These are phyloP conservation scores for Brachyopa scutellaris DNA, from an alignment of 2,888 invertebrate species.

Conservation along the genomic window DNA sequence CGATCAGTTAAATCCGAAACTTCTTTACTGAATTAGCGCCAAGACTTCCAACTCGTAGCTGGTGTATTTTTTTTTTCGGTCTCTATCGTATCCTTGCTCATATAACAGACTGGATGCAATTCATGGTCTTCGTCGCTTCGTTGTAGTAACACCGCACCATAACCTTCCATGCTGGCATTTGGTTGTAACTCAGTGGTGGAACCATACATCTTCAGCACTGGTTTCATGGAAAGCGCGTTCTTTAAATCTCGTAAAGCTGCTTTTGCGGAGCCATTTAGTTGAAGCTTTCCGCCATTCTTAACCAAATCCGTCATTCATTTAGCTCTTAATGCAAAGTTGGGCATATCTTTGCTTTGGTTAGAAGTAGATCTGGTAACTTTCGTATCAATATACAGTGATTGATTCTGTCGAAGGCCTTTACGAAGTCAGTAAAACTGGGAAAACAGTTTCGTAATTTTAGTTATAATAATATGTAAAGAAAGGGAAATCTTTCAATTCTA, in stretches of 20 bases:
- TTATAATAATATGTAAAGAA: too few relatives aligned
- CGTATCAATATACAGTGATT: too few relatives aligned
- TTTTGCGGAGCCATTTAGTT: too few relatives aligned
- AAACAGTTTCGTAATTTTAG: too few relatives aligned
- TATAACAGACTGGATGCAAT: slow-evolving; percentile 25
- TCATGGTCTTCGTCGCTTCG: slow-evolving; percentile 5
- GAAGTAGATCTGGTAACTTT: too few relatives aligned
- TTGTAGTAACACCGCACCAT: slow-evolving; percentile 17
- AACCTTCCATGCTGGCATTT: slow-evolving; percentile 22
- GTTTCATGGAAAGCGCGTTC: slow-evolving; percentile 22
- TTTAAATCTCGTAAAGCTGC: slow-evolving; percentile 14
- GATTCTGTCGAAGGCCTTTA: too few relatives aligned
- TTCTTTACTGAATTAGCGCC: slow-evolving; percentile 23
- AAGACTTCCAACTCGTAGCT: slow-evolving; percentile 31
- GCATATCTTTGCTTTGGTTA: slow-evolving; percentile 37
- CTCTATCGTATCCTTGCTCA: too few relatives aligned
- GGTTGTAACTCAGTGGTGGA: slow-evolving; percentile 6
- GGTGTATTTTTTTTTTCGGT: slow-evolving; percentile 19
- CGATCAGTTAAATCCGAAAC: slow-evolving; percentile 72
- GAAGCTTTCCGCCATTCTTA: too few relatives aligned
- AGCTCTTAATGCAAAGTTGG: slow-evolving; percentile 12
- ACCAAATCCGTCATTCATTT: slow-evolving; percentile 21
- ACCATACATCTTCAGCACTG: slow-evolving; percentile 22
- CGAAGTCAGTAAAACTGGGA: too few relatives aligned
- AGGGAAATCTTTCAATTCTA: too few relatives aligned